Conservation (phyloP, 2,888 invertebrate genomes). For the Tenthredo notha region DNA sequence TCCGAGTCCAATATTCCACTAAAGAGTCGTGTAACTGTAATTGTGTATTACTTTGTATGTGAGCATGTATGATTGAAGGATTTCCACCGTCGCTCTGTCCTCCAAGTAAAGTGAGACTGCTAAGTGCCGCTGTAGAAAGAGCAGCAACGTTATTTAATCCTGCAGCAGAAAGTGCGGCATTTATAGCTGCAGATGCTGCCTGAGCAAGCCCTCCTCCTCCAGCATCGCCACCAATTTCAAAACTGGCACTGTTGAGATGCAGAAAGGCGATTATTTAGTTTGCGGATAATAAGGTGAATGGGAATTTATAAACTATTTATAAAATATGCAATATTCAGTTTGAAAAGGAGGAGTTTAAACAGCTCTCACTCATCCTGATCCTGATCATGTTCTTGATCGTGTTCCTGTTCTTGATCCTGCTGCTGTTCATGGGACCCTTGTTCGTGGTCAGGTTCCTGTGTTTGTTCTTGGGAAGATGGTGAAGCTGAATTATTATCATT, state of each 20-base stretch:
- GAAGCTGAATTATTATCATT: conserved; percentile 70
- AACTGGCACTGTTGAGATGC: neutral
- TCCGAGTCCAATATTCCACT: neutral
- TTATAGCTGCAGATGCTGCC: conserved; percentile 73
- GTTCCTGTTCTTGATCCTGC: conserved; percentile 56
- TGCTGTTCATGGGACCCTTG: conserved; percentile 66
- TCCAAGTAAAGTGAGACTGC: conserved; percentile 65
- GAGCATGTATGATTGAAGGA: conserved; percentile 36
- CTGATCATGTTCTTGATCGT: conserved; percentile 56
- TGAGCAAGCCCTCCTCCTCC: conserved; percentile 64
- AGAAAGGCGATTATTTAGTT: neutral
- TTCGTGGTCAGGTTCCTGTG: conserved; percentile 67
- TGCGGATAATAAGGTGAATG: neutral
- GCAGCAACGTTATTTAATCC: conserved; percentile 71
- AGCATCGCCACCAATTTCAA: conserved; percentile 25
- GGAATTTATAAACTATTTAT: neutral
- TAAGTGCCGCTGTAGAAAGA: conserved; percentile 73
- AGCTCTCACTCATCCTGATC: conserved; percentile 63
- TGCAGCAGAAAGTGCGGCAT: conserved; percentile 75
- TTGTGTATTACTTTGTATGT: conserved; percentile 49
- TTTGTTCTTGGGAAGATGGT: conserved; percentile 71
- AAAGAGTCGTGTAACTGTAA: neutral
- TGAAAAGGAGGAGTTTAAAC: neutral
- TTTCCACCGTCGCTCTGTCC: conserved; percentile 59
- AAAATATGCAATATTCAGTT: no score